These are phyloP conservation scores for Drosophila recens DNA, from an alignment of 2,888 invertebrate species.

Conservation along the genomic window DNA sequence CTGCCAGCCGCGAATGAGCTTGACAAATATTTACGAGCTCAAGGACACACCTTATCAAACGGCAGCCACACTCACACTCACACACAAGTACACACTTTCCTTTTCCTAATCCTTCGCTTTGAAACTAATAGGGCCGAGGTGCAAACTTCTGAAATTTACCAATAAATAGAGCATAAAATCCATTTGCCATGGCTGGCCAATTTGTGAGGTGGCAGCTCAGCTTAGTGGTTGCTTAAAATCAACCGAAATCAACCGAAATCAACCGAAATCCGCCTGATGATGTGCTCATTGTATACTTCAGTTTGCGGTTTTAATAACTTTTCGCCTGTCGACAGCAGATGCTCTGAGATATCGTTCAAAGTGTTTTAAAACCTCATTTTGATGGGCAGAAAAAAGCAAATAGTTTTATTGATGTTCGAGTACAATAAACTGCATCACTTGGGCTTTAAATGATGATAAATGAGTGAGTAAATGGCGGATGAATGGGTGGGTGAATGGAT, in stretches of 20 bases:
- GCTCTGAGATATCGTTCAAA: neutral
- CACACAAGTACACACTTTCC: neutral
- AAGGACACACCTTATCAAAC: slow-evolving; percentile 52
- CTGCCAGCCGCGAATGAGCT: slow-evolving; percentile 46
- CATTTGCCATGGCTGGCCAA: slow-evolving; percentile 49
- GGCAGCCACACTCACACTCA: neutral
- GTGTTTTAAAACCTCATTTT: slow-evolving; percentile 13
- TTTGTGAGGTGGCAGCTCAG: slow-evolving; percentile 28
- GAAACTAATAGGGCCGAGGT: slow-evolving; percentile 49
- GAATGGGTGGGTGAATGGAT: neutral
- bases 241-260: neutral
- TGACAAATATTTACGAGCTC: slow-evolving; percentile 68
- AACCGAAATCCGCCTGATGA: neutral
- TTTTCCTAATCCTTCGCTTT: slow-evolving; percentile 1
- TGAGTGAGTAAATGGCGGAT: slow-evolving; percentile 10
- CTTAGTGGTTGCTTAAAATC: slow-evolving; percentile 37
- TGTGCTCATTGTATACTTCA: slow-evolving; percentile 20
- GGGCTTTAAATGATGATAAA: slow-evolving; percentile 21
- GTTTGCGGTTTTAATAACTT: slow-evolving; percentile 27
- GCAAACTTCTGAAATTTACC: slow-evolving; percentile 55
- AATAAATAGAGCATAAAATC: slow-evolving; percentile 56
- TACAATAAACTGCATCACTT: slow-evolving; percentile 28
- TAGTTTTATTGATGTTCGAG: slow-evolving; percentile 19
- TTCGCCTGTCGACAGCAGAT: slow-evolving; percentile 6
- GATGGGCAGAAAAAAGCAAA: slow-evolving; percentile 17